Percentiles rank a stretch among this genome's conserved stretches.
Evolutionary conservation across 2,888 invertebrate species (phyloP).

Genomic region (Oscheius sp.): DNA sequence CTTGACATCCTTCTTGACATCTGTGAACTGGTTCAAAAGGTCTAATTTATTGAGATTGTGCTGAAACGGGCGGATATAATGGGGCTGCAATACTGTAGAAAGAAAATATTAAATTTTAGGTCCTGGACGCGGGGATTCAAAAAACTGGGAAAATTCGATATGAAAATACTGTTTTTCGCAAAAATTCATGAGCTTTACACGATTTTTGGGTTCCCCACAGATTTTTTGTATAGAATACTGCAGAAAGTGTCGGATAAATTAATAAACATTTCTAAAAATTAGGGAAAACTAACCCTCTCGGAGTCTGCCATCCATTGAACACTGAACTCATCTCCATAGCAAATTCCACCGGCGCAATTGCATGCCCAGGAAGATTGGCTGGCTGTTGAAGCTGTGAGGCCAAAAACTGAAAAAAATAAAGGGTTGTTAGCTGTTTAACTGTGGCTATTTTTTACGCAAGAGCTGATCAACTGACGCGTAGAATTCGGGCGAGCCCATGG

Average conservation of each 20-base stretch:
- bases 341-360: slow-evolving; percentile 20
- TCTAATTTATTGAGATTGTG: slow-evolving; percentile 13
- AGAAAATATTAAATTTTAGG: not conserved
- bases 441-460: too few relatives aligned
- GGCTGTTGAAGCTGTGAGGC: slow-evolving; percentile 13
- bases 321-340: slow-evolving; percentile 31
- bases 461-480: too few relatives aligned
- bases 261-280: not conserved
- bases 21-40: slow-evolving; percentile 3
- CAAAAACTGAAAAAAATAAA: slow-evolving; percentile 18
- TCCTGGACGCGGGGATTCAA: not conserved
- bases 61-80: slow-evolving; percentile 5
- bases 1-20: not conserved
- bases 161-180: too few relatives aligned
- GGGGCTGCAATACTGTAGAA: not conserved
- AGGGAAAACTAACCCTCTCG: too few relatives aligned
- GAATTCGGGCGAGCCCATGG: too few relatives aligned
- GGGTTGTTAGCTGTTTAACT: not conserved
- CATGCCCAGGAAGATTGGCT: slow-evolving; percentile 18
- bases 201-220: too few relatives aligned
- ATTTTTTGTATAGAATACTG: too few relatives aligned
- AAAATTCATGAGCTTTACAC: too few relatives aligned
- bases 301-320: slow-evolving; percentile 17
- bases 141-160: too few relatives aligned
- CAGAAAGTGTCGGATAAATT: too few relatives aligned